Evolutionary conservation across 2,888 invertebrate genomes (phyloP).

Genomic region (Aphidoletes aphidimyza): DNA sequence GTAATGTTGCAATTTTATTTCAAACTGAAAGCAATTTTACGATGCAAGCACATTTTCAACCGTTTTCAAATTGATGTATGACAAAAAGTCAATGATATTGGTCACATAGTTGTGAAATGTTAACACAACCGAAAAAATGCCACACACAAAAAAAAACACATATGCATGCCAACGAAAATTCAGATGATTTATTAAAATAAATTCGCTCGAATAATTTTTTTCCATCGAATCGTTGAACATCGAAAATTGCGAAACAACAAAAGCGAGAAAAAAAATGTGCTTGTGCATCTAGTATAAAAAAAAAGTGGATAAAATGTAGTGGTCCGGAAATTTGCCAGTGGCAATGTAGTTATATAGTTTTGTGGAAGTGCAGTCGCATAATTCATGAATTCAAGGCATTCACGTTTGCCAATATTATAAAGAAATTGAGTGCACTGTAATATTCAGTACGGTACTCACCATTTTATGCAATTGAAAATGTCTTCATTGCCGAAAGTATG

Average conservation of each 20-base stretch:
- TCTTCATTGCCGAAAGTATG: background rate
- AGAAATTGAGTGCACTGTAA: slow-evolving; percentile 24
- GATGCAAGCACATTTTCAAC: background rate
- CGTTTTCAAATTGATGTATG: background rate
- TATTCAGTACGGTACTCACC: background rate
- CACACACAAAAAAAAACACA: background rate
- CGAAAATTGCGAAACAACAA: background rate
- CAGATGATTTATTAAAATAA: slow-evolving; percentile 23
- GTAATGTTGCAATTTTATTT: background rate
- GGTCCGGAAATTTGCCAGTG: background rate
- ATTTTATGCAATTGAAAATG: too few species aligned
- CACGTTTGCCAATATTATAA: slow-evolving; percentile 14
- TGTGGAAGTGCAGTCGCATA: background rate
- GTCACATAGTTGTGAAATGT: slow-evolving; percentile 44
- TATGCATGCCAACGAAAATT: background rate
- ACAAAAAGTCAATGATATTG: background rate
- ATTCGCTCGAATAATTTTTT: background rate
- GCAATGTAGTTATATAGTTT: background rate
- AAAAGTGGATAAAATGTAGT: slow-evolving; percentile 8
- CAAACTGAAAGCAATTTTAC: background rate
- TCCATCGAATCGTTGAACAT: background rate
- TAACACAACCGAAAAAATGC: background rate
- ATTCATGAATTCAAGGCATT: background rate
- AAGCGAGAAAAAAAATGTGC: background rate
- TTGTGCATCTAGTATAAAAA: background rate